phyloP scores from a whole-genome alignment of 2,888 invertebrate genomes.

The Rhogogaster chlorosoma region DNA sequence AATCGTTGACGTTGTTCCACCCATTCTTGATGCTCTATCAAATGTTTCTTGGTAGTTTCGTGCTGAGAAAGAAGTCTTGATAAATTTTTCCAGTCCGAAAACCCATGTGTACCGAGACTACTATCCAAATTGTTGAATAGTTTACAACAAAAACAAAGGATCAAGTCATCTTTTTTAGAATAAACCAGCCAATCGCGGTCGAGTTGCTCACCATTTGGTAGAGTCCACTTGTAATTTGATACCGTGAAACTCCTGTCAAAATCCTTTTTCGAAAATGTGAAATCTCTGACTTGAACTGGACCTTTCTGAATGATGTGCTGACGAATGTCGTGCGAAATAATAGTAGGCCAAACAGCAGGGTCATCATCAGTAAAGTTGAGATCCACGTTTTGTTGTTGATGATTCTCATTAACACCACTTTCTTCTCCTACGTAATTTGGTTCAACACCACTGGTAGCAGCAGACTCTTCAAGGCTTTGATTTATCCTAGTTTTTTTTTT shows the following conservation, averaged over 20 bases:
- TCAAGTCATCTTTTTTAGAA: neutral
- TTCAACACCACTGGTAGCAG: neutral
- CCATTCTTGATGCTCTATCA: too few species aligned
- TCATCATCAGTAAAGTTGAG: neutral
- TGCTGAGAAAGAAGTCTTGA: too few species aligned
- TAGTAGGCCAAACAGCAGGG: neutral
- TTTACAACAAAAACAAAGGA: neutral
- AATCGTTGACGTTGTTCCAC: too few species aligned
- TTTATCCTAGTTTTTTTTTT: too few species aligned
- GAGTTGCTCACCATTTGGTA: conserved; percentile 21
- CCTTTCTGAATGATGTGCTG: neutral
- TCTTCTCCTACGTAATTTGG: neutral
- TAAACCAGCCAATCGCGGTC: neutral
- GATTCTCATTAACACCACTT: neutral
- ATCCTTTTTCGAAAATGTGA: neutral
- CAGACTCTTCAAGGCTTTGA: too few species aligned
- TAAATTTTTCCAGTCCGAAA: neutral
- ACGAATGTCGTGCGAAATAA: neutral
- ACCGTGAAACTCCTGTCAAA: neutral
- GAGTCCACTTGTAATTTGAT: conserved; percentile 15
- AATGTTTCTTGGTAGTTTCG: too few species aligned
- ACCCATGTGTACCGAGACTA: neutral
- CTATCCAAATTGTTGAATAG: neutral
- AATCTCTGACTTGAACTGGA: conserved; percentile 12
- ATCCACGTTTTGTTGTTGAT: conserved; percentile 5